Evolutionary conservation across 2,113 vertebrate species (phyloP).

Genomic region (Amazona vittata): DNA sequence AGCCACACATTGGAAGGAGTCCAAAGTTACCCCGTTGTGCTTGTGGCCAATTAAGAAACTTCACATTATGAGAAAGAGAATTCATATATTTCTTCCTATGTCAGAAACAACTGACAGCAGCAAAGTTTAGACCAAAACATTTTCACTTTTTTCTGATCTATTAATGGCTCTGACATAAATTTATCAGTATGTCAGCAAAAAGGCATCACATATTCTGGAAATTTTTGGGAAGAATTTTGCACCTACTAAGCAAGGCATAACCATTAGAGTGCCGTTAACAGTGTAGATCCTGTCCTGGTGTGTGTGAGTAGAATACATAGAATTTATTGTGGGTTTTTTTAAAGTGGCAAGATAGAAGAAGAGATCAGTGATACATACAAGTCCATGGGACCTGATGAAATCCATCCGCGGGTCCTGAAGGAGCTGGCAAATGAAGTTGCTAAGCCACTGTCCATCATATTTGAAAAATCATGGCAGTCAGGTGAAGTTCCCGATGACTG

Average conservation of each 20-base stretch:
- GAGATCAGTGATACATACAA: background rate
- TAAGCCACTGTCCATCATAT: too few species aligned
- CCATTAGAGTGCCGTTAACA: background rate
- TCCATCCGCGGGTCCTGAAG: too few species aligned
- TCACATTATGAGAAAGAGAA: background rate
- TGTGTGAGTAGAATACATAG: background rate
- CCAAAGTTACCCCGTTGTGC: background rate
- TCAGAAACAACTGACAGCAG: background rate
- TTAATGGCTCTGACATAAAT: background rate
- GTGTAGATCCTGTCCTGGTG: background rate
- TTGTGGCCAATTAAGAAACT: background rate
- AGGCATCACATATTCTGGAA: background rate
- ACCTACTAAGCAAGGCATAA: background rate
- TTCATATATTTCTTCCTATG: background rate
- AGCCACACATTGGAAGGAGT: background rate
- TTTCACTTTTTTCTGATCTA: background rate
- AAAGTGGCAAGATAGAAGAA: background rate
- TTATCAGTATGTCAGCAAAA: background rate
- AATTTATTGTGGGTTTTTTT: background rate
- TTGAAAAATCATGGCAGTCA: too few species aligned
- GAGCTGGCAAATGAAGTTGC: too few species aligned
- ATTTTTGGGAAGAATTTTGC: background rate
- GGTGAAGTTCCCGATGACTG: too few species aligned
- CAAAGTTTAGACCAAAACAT: background rate
- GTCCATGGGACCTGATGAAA: too few species aligned